These are phyloP conservation scores for Zaprionus inermis DNA, from an alignment of 1,140 invertebrate species.

Conservation along the genomic window DNA sequence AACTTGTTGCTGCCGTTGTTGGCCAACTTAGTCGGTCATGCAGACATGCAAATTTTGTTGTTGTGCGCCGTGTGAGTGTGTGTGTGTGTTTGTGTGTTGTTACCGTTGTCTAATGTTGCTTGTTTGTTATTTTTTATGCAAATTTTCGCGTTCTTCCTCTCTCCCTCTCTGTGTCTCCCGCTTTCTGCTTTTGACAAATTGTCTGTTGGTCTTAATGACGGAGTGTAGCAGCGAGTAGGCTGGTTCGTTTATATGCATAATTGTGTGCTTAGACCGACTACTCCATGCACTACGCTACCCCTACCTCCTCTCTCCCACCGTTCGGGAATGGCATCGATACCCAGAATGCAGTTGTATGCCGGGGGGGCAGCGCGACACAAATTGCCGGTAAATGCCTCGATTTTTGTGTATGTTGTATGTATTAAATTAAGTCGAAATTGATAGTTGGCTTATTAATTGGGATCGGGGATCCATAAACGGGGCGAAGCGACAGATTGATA, in stretches of 20 bases:
- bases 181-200: constrained; percentile 73
- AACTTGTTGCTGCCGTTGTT: constrained; percentile 49
- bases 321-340: background rate
- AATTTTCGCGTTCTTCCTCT: constrained; percentile 64
- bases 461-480: background rate
- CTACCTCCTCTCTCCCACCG: background rate
- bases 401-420: constrained; percentile 5
- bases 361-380: background rate
- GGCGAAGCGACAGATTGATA: background rate
- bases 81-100: constrained; percentile 5
- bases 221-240: constrained; percentile 45
- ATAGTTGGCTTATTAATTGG: background rate
- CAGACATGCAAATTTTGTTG: constrained; percentile 74
- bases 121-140: constrained; percentile 79
- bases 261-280: constrained; percentile 27
- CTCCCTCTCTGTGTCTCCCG: constrained; percentile 38
- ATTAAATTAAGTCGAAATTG: constrained; percentile 3
- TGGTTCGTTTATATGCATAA: constrained; percentile 51
- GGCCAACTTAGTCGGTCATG: constrained; percentile 73
- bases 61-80: no score
- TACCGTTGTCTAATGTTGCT: constrained; percentile 71
- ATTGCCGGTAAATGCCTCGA: constrained; percentile 7
- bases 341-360: background rate
- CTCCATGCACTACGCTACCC: background rate
- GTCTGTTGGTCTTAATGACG: constrained; percentile 78